Percentiles rank a stretch among this genome's conserved stretches.
Conservation (phyloP, 2,113 vertebrate species). For the Dromiciops gliroides region DNA sequence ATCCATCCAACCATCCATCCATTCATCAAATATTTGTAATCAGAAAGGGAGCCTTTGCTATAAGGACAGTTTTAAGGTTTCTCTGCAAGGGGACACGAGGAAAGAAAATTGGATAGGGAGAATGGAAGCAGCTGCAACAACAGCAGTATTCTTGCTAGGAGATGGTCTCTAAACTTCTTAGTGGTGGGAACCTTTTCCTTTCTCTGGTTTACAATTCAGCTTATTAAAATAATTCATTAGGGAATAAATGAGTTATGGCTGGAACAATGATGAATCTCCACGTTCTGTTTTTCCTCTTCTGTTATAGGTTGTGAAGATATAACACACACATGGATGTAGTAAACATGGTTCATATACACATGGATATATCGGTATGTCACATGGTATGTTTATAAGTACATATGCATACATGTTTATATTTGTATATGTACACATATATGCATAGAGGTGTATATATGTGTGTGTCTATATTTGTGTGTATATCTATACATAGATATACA, state of each 20-base stretch:
- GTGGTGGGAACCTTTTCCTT: not conserved
- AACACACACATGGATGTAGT: not conserved
- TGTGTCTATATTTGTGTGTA: too few relatives aligned
- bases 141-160: not conserved
- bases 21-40: not conserved
- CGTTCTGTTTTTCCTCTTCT: not conserved
- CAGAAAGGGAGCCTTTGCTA: not conserved
- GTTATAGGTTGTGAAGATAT: not conserved
- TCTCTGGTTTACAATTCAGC: not conserved
- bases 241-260: not conserved
- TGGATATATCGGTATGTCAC: not conserved
- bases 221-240: not conserved
- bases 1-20: not conserved
- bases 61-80: not conserved
- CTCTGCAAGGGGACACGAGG: not conserved
- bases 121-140: not conserved
- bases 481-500: too few relatives aligned
- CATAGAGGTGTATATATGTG: not conserved
- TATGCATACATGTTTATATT: not conserved
- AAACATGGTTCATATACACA: not conserved
- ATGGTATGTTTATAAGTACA: not conserved
- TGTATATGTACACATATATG: not conserved
- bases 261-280: not conserved
- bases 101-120: not conserved
- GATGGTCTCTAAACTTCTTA: not conserved